These are phyloP conservation scores for Seriola dumerili DNA, from an alignment of 2,113 vertebrate species.

Conservation along the genomic window DNA sequence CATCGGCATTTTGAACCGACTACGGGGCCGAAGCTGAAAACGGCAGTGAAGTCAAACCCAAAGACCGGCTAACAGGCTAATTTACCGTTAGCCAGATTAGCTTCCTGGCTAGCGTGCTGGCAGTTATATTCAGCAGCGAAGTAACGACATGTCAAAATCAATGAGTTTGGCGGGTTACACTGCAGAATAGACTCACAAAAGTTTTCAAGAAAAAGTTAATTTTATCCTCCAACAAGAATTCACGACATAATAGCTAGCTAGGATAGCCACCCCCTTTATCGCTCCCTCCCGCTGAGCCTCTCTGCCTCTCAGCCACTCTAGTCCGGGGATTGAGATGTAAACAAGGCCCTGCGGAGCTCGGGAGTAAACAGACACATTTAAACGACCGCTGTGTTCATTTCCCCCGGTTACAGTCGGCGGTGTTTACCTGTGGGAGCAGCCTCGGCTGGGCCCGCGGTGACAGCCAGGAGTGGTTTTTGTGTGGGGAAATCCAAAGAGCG, in stretches of 20 bases:
- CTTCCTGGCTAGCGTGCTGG: constrained; percentile 63
- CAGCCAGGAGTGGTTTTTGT: constrained; percentile 25
- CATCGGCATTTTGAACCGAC: not conserved
- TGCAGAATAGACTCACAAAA: not conserved
- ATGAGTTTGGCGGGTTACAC: not conserved
- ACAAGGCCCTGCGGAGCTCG: constrained; percentile 82
- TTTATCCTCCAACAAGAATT: not conserved
- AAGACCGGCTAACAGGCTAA: constrained; percentile 32
- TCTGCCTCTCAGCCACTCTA: constrained; percentile 74
- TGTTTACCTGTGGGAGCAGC: constrained; percentile 74
- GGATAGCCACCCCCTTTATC: constrained; percentile 31
- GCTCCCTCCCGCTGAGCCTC: constrained; percentile 42
- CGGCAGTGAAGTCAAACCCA: constrained; percentile 17
- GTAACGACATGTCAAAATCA: constrained; percentile 16
- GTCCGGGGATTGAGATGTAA: constrained; percentile 85
- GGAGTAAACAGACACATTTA: constrained; percentile 29
- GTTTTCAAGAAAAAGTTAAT: not conserved
- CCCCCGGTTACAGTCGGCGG: not conserved
- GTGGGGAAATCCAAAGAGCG: constrained; percentile 39
- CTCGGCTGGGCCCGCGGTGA: constrained; percentile 27
- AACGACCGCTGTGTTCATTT: not conserved
- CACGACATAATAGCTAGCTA: not conserved
- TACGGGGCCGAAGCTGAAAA: not conserved
- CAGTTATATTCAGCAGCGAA: constrained; percentile 22
- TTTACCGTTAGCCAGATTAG: constrained; percentile 71